Conservation (phyloP, 2,113 vertebrate genomes). For the Pangasianodon hypophthalmus region DNA sequence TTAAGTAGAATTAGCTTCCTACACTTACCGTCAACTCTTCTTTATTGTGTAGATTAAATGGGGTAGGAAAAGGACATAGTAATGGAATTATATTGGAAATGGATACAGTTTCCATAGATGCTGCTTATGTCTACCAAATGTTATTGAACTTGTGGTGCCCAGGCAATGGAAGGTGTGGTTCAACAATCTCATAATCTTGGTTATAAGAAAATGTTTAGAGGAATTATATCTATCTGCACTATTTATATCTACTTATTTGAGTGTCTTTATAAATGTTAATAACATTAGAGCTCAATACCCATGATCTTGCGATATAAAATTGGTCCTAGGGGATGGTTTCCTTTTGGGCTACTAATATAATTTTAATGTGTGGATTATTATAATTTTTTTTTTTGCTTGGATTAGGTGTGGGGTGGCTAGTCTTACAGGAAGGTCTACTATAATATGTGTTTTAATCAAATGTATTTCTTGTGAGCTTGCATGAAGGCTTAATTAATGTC, state of each 20-base stretch:
- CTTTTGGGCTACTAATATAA: not conserved
- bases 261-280: too few species aligned
- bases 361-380: not conserved
- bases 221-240: too few species aligned
- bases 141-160: slow-evolving; percentile 39
- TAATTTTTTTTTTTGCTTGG: not conserved
- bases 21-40: slow-evolving; percentile 53
- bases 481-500: not conserved
- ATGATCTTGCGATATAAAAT: not conserved
- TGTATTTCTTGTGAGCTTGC: not conserved
- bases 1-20: slow-evolving; percentile 3
- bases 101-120: slow-evolving; percentile 36
- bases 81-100: slow-evolving; percentile 13
- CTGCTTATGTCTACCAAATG: slow-evolving; percentile 47
- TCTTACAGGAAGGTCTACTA: not conserved
- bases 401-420: not conserved
- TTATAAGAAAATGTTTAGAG: not conserved
- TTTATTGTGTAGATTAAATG: not conserved
- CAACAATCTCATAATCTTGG: not conserved
- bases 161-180: not conserved
- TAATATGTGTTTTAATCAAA: not conserved
- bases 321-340: not conserved
- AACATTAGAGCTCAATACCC: not conserved
- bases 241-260: too few species aligned
- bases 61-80: slow-evolving; percentile 25